Evolutionary conservation across 2,888 invertebrate genomes (phyloP).

Genomic region (Smittia sp.): DNA sequence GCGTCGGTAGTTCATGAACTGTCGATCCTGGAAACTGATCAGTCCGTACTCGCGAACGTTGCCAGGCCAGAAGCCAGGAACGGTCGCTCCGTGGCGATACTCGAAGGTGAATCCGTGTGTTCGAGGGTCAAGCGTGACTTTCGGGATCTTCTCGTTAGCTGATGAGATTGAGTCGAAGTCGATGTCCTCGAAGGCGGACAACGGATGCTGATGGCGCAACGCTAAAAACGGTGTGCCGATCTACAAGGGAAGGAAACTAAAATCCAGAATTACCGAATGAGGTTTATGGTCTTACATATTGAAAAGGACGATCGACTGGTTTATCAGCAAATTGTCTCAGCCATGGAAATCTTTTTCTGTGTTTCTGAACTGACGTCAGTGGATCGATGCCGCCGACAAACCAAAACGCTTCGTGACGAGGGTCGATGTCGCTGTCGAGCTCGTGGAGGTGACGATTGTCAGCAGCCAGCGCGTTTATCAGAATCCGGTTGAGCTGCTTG

Average conservation of each 20-base stretch:
- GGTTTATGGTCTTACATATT: slow-evolving; percentile 55
- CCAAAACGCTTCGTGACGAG: slow-evolving; percentile 86
- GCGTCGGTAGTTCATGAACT: slow-evolving; percentile 57
- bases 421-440: slow-evolving; percentile 68
- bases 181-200: slow-evolving; percentile 64
- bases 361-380: slow-evolving; percentile 53
- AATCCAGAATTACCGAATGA: slow-evolving; percentile 17
- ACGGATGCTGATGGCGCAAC: slow-evolving; percentile 66
- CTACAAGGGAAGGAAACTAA: background rate
- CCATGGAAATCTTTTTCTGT: slow-evolving; percentile 53
- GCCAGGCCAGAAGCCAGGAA: slow-evolving; percentile 86
- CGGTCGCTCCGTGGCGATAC: slow-evolving; percentile 65
- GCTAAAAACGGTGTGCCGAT: slow-evolving; percentile 63
- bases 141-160: slow-evolving; percentile 51
- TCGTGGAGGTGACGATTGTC: slow-evolving; percentile 60
- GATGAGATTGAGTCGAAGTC: slow-evolving; percentile 54
- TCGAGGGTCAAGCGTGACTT: slow-evolving; percentile 59
- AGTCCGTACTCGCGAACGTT: slow-evolving; percentile 73
- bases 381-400: slow-evolving; percentile 69
- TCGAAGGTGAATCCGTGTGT: slow-evolving; percentile 59
- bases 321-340: slow-evolving; percentile 56
- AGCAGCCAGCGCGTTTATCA: slow-evolving; percentile 60
- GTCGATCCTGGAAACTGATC: slow-evolving; percentile 69
- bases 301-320: slow-evolving; percentile 64
- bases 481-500: slow-evolving; percentile 67